phyloP scores from a whole-genome alignment of 2,113 vertebrate species.

The Prunella himalayana region DNA sequence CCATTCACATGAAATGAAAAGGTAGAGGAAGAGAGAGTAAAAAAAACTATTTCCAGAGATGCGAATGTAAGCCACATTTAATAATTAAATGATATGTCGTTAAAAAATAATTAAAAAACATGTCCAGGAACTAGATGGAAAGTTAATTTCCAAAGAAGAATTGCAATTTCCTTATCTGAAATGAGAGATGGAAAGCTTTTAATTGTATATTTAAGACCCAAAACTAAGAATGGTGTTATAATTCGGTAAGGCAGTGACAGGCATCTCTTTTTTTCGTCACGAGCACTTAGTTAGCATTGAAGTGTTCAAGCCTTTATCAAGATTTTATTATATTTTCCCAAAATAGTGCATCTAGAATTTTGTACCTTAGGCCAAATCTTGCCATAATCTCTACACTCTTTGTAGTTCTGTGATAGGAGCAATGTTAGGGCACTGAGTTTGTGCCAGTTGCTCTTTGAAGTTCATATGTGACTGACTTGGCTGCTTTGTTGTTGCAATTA shows the following conservation, averaged over 20 bases:
- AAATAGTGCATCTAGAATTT: slow-evolving; percentile 9
- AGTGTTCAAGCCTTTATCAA: not conserved
- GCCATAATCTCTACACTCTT: not conserved
- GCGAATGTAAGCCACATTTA: not conserved
- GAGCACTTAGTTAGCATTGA: not conserved
- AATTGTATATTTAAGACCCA: not conserved
- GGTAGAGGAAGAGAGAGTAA: not conserved
- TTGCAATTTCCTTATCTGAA: not conserved
- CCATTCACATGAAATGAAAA: not conserved
- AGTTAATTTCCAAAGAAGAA: not conserved
- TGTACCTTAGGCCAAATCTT: not conserved
- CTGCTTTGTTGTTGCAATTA: not conserved
- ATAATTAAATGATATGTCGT: not conserved
- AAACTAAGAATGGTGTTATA: not conserved
- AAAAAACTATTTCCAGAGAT: not conserved
- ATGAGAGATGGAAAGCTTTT: not conserved
- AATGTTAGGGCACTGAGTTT: not conserved
- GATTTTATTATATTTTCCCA: not conserved
- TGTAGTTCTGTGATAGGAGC: not conserved
- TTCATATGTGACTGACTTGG: not conserved
- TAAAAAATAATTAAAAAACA: not conserved
- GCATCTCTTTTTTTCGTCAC: not conserved
- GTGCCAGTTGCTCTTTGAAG: not conserved
- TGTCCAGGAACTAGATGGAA: not conserved
- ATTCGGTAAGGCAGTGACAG: not conserved